Conservation (phyloP, 2,797 vertebrate species). For the Apodemus agrarius region DNA sequence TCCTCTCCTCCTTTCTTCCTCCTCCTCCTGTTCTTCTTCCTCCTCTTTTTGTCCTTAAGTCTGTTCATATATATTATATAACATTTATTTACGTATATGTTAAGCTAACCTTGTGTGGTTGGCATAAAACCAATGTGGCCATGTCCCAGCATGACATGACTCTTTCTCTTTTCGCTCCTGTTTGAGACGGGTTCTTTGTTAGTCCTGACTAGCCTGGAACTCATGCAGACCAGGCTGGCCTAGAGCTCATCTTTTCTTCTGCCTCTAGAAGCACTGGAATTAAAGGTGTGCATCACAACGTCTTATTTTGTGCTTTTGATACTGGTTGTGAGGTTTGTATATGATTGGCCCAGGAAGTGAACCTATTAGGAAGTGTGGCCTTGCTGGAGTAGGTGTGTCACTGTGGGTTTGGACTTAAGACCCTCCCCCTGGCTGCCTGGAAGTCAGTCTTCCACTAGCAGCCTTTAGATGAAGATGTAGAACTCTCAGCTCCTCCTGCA, state of each 20-base stretch:
- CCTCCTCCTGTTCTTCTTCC: not conserved
- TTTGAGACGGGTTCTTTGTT: not conserved
- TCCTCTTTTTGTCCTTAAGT: not conserved
- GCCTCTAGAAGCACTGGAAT: not conserved
- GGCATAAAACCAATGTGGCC: not conserved
- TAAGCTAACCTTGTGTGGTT: not conserved
- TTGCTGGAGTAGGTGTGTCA: too few species aligned
- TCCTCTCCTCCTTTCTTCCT: too few species aligned
- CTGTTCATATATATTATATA: not conserved
- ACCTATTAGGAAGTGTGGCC: too few species aligned
- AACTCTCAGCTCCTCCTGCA: too few species aligned
- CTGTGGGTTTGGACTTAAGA: too few species aligned
- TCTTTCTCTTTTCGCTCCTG: too few species aligned
- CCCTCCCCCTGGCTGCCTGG: too few species aligned
- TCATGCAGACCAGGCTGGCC: not conserved
- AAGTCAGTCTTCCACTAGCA: too few species aligned
- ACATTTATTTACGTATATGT: not conserved
- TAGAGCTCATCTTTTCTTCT: not conserved
- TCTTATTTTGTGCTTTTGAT: not conserved
- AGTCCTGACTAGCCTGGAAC: not conserved
- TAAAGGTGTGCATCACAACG: not conserved
- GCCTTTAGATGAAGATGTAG: too few species aligned
- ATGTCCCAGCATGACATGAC: not conserved
- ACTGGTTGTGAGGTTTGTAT: too few species aligned
- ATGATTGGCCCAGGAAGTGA: too few species aligned